Evolutionary conservation across 2,888 invertebrate genomes (phyloP).

Genomic region (Xestia ashworthii): DNA sequence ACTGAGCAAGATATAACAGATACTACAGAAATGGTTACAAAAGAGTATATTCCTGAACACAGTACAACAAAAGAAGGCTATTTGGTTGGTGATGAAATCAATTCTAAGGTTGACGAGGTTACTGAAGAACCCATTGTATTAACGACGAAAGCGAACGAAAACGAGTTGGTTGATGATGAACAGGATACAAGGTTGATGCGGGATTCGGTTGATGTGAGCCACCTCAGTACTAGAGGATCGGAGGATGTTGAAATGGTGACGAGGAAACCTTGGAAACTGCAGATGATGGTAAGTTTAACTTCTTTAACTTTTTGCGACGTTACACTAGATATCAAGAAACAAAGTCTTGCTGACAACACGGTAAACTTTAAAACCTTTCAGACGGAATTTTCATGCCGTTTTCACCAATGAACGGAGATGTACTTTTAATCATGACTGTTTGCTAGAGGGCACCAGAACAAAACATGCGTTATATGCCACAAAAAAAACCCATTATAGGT

Average conservation of each 20-base stretch:
- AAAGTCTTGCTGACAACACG: too few relatives aligned
- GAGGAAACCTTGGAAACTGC: slow-evolving; percentile 30
- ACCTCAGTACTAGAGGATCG: slow-evolving; percentile 72
- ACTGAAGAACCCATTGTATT: slow-evolving; percentile 27
- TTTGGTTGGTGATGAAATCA: slow-evolving; percentile 51
- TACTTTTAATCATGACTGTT: too few relatives aligned
- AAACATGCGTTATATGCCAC: too few relatives aligned
- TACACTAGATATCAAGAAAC: too few relatives aligned
- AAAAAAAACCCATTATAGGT: too few relatives aligned
- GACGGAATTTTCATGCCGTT: too few relatives aligned
- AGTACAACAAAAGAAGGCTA: slow-evolving; percentile 64
- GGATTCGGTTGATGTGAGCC: slow-evolving; percentile 77
- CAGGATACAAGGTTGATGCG: slow-evolving; percentile 67
- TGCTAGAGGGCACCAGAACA: too few relatives aligned
- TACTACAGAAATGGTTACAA: slow-evolving; percentile 5
- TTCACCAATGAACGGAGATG: too few relatives aligned
- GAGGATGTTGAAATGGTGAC: slow-evolving; percentile 78
- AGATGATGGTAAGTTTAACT: slow-evolving; percentile 64
- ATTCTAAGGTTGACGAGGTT: slow-evolving; percentile 6
- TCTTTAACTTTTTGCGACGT: too few relatives aligned
- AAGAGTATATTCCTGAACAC: slow-evolving; percentile 7
- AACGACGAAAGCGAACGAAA: slow-evolving; percentile 51
- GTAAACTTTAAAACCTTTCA: too few relatives aligned
- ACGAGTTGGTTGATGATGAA: slow-evolving; percentile 51
- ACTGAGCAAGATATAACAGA: neutral